These are phyloP conservation scores for Carabus problematicus DNA, from an alignment of 2,888 invertebrate species.

Conservation along the genomic window DNA sequence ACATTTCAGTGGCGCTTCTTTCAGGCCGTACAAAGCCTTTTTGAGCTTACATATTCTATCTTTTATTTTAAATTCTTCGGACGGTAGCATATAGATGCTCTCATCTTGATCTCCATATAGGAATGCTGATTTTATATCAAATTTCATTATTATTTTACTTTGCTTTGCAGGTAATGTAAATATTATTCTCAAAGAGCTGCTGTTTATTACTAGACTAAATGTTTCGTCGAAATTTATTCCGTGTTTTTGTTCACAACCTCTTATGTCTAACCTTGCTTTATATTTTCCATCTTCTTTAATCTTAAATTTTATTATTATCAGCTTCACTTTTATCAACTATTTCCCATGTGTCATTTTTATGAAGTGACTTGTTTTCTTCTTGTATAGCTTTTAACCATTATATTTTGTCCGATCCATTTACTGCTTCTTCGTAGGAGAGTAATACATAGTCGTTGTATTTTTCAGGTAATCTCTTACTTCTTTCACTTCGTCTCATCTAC, in stretches of 20 bases:
- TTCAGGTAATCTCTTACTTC: too few relatives aligned
- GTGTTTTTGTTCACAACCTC: constrained; percentile 20
- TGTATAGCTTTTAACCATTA: too few relatives aligned
- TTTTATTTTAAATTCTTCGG: constrained; percentile 5
- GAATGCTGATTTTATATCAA: too few relatives aligned
- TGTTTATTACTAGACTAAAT: constrained; percentile 21
- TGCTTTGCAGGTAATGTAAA: constrained; percentile 20
- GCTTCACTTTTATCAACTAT: too few relatives aligned
- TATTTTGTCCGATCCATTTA: too few relatives aligned
- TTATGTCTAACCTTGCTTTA: not conserved
- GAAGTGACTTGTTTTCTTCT: too few relatives aligned
- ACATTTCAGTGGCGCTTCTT: constrained; percentile 6
- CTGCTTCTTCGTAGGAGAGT: too few relatives aligned
- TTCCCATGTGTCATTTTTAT: constrained; percentile 5
- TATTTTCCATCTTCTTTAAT: constrained; percentile 18
- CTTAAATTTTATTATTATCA: not conserved
- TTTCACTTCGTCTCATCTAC: too few relatives aligned
- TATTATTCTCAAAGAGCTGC: constrained; percentile 20
- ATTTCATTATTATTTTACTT: too few relatives aligned
- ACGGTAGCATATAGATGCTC: constrained; percentile 33
- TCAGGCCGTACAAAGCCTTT: constrained; percentile 26
- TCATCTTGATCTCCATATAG: constrained; percentile 31
- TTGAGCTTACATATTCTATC: constrained; percentile 14
- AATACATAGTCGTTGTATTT: too few relatives aligned
- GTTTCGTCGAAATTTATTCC: constrained; percentile 19